These are phyloP conservation scores for Drosophila persimilis DNA, from an alignment of 1,140 invertebrate species.

Conservation along the genomic window DNA sequence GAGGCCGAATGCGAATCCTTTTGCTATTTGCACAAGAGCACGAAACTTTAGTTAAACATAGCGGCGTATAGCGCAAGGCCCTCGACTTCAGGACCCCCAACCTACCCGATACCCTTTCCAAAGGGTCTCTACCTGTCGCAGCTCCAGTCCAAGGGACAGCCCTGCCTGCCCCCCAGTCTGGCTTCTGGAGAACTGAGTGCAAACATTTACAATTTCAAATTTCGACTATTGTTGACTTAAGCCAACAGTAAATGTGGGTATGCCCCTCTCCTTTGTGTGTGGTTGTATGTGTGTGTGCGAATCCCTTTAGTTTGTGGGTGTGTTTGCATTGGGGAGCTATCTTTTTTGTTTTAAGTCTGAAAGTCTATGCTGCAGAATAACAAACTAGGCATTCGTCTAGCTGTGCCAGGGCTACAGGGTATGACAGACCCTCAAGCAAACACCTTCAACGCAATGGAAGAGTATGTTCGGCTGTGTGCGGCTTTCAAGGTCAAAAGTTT, in stretches of 20 bases:
- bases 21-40: constrained; percentile 66
- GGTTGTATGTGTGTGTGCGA: too few relatives aligned
- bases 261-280: too few relatives aligned
- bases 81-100: constrained; percentile 14
- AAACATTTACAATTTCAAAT: constrained; percentile 75
- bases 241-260: constrained; percentile 28
- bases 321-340: constrained; percentile 2
- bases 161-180: constrained; percentile 21
- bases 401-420: too few relatives aligned
- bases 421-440: too few relatives aligned
- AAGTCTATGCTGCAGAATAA: constrained; percentile 41
- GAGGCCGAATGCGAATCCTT: constrained; percentile 46
- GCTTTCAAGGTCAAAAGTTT: constrained; percentile 63
- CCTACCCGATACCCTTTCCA: background rate
- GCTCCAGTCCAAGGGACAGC: background rate
- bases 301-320: too few relatives aligned
- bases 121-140: background rate
- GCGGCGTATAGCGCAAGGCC: constrained; percentile 49
- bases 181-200: constrained; percentile 48
- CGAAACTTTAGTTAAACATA: constrained; percentile 71
- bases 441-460: too few relatives aligned
- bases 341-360: constrained; percentile 46
- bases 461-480: constrained; percentile 9
- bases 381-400: constrained; percentile 8
- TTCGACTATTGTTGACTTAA: constrained; percentile 68